Conservation (phyloP, 2,888 invertebrate genomes). For the Theretra japonica region DNA sequence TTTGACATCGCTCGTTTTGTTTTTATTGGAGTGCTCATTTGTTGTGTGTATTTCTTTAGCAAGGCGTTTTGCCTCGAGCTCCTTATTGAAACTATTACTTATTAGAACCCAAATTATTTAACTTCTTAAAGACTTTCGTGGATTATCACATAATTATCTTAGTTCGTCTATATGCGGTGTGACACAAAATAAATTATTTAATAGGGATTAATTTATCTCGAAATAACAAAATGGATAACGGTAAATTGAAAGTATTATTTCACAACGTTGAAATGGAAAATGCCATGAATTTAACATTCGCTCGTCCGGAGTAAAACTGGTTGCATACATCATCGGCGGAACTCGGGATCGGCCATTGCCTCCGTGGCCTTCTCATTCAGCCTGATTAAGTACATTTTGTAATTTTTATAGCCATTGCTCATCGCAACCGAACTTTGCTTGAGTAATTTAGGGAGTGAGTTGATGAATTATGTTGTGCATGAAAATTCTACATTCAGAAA, state of each 20-base stretch:
- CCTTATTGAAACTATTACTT: neutral
- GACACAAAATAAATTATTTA: neutral
- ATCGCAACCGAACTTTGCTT: slow-evolving; percentile 29
- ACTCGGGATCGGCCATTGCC: slow-evolving; percentile 58
- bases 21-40: neutral
- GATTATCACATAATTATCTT: too few relatives aligned
- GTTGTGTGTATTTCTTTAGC: neutral
- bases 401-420: slow-evolving; percentile 47
- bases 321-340: slow-evolving; percentile 53
- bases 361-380: slow-evolving; percentile 50
- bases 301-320: slow-evolving; percentile 62
- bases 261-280: slow-evolving; percentile 39
- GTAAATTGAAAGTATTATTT: neutral
- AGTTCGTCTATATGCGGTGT: neutral
- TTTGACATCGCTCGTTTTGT: neutral
- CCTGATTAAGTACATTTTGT: slow-evolving; percentile 53
- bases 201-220: neutral
- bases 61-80: too few relatives aligned
- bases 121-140: too few relatives aligned
- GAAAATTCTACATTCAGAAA: too few relatives aligned
- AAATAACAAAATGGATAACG: neutral
- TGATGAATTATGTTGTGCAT: too few relatives aligned
- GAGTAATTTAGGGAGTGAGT: neutral
- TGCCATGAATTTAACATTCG: slow-evolving; percentile 27
- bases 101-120: too few relatives aligned